phyloP scores from a whole-genome alignment of 2,113 vertebrate genomes.

The Eolophus roseicapilla region DNA sequence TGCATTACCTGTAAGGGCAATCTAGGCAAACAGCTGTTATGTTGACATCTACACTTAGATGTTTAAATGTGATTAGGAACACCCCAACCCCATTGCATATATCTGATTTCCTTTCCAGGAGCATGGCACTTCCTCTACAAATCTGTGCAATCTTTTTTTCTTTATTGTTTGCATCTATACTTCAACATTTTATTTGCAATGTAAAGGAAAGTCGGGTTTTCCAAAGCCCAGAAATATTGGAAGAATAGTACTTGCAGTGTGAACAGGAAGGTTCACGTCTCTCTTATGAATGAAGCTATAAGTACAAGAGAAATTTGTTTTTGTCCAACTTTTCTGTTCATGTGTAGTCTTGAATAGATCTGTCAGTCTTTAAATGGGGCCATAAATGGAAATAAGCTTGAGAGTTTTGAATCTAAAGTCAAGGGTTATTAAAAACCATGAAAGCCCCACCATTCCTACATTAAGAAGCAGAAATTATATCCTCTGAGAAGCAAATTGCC shows the following conservation, averaged over 20 bases:
- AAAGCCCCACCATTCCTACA: neutral
- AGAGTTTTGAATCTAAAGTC: neutral
- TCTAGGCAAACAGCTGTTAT: neutral
- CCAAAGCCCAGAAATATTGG: neutral
- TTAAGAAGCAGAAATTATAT: neutral
- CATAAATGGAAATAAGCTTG: neutral
- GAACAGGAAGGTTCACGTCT: neutral
- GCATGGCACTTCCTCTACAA: neutral
- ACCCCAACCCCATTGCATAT: rapidly evolving
- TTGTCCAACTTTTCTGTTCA: neutral
- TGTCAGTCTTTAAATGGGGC: neutral
- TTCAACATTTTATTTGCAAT: neutral
- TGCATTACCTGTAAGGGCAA: neutral
- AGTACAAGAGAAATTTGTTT: neutral
- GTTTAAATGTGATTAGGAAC: neutral
- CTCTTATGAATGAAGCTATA: neutral
- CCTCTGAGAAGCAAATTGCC: neutral
- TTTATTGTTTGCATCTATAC: neutral
- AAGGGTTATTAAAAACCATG: neutral
- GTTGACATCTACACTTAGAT: neutral
- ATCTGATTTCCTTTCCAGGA: neutral
- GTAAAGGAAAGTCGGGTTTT: neutral
- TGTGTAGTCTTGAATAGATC: neutral
- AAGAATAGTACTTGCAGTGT: neutral
- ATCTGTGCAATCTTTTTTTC: neutral